phyloP scores from a whole-genome alignment of 2,797 vertebrate species.

The Anguilla obscura region DNA sequence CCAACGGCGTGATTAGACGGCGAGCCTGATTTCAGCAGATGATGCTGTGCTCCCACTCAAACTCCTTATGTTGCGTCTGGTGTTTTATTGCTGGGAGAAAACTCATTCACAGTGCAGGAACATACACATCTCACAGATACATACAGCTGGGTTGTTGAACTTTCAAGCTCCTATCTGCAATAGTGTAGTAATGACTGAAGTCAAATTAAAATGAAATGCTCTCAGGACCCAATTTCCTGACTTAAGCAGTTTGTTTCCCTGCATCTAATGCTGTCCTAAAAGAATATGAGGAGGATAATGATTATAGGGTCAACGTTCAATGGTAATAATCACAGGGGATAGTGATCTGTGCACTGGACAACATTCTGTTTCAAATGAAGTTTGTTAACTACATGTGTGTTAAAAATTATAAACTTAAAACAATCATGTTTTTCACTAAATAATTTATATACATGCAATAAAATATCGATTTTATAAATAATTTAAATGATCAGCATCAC shows the following conservation, averaged over 20 bases:
- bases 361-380: neutral
- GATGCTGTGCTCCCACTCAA: neutral
- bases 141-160: neutral
- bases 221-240: neutral
- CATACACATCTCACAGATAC: neutral
- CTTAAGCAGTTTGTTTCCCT: neutral
- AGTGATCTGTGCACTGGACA: neutral
- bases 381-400: neutral
- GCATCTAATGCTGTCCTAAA: neutral
- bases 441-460: neutral
- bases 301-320: neutral
- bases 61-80: neutral
- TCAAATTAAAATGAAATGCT: no score
- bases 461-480: neutral
- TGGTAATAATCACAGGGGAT: neutral
- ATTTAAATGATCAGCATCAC: neutral
- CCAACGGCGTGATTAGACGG: neutral
- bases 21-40: neutral
- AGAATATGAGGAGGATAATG: neutral
- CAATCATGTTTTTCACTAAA: neutral
- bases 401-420: neutral
- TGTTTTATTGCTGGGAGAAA: neutral
- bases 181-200: neutral
- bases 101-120: neutral
- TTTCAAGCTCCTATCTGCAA: neutral